Evolutionary conservation across 2,888 invertebrate genomes (phyloP).

Genomic region (Hemaris fuciformis): DNA sequence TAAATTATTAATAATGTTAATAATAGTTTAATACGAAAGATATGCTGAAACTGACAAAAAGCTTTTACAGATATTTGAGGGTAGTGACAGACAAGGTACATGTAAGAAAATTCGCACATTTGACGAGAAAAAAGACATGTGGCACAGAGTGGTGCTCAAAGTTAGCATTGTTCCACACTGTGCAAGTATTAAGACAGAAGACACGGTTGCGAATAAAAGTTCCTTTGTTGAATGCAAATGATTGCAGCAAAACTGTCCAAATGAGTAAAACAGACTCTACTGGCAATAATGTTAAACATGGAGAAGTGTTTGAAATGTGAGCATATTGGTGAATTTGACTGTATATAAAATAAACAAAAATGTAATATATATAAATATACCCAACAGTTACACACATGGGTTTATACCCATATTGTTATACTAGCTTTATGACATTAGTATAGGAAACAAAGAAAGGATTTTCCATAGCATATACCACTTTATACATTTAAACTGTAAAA

Average conservation of each 20-base stretch:
- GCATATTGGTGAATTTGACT: no score
- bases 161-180: constrained; percentile 32
- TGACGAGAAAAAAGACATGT: constrained; percentile 54
- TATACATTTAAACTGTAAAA: no score
- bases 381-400: no score
- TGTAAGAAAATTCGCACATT: constrained; percentile 52
- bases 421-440: no score
- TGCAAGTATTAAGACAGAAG: constrained; percentile 43
- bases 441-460: no score
- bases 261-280: constrained; percentile 64
- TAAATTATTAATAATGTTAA: constrained; percentile 37
- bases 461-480: no score
- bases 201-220: constrained; percentile 45
- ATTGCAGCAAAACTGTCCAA: constrained; percentile 39
- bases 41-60: constrained; percentile 76
- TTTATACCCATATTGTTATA: no score
- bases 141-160: constrained; percentile 29
- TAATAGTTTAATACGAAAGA: constrained; percentile 49
- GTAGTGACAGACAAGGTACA: constrained; percentile 56
- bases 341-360: no score
- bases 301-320: constrained; percentile 64
- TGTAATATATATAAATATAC: no score
- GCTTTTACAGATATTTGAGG: constrained; percentile 72
- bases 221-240: constrained; percentile 44
- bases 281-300: constrained; percentile 50